Evolutionary conservation across 2,797 vertebrate genomes (phyloP), one percentile per base, ranked within the genome.

Genomic region (Intellagama lesueurii): DNA sequence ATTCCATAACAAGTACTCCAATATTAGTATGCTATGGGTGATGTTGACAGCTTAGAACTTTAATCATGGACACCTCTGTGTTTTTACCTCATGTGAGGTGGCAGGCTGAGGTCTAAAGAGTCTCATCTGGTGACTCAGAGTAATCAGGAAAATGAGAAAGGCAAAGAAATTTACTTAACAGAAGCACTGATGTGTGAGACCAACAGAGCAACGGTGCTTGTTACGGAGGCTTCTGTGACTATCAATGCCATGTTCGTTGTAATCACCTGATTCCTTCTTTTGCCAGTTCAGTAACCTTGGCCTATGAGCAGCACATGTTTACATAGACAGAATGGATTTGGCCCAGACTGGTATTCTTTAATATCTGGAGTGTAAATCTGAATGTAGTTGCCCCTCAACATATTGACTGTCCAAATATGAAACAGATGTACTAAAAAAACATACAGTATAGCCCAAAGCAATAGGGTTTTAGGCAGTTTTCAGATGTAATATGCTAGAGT

Each of bases 131-230:
- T 70, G 17, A 72, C 14, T 35, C 35, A 60, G 49, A 70, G 40
- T 70, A 73, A 89, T 80, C 66, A 44, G 76, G 76, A 89, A 84
- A 40, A 70, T 69, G 73, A 68, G 40, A 78, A 49, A 79, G 44
- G 28, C 60, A 64, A 87, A 32, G 8, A 70, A 40, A 44, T 79
- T 88, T 60, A 60, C 49, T 80, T 70, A 24, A 49, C 22, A 69
- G 82, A 56, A 84, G 73, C 64, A 69, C n/a, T 8, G 11, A 35
- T 60, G 64, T 79, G 76, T 32, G 49, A 47, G 28, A 7, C 76
- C 64, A 4, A 7, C 52, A 64, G 52, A 85, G 68, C 12, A 80
- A 56, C 52, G 44, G 76, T 70, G 32, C 68, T 84, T 89, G 66
- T 80, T 75, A 78, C 26, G 52, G 40, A 32, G 24, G 73, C 24